A percentile compares a stretch with the other conserved stretches of the same genome.
These are phyloP conservation scores for Australoheros facetus DNA, from an alignment of 2,797 vertebrate genomes.

Conservation along the genomic window DNA sequence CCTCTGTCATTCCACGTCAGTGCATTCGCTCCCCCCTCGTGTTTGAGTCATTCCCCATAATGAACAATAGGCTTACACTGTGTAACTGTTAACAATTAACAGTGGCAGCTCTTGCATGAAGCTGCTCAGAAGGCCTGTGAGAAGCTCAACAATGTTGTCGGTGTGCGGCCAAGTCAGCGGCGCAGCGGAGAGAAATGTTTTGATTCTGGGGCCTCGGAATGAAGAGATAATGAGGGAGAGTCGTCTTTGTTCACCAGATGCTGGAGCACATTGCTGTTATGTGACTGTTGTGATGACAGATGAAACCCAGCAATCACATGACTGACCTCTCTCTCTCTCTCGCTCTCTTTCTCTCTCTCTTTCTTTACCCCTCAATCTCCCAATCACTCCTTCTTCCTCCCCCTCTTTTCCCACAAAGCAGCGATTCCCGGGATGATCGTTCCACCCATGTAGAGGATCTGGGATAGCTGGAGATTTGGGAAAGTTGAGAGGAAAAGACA, in stretches of 20 bases:
- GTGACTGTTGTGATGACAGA: constrained; percentile 80
- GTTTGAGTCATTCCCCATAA: constrained; percentile 42
- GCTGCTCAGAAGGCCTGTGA: constrained; percentile 47
- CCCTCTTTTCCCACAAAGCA: constrained; percentile 81
- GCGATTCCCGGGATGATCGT: constrained; percentile 98
- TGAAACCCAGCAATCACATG: constrained; percentile 80
- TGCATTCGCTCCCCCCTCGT: constrained; percentile 7
- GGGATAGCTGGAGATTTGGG: constrained; percentile 72
- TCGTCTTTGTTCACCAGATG: constrained; percentile 78
- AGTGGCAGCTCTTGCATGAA: constrained; percentile 53
- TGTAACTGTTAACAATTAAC: constrained; percentile 67
- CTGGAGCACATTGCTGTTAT: constrained; percentile 77
- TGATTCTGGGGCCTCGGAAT: constrained; percentile 67
- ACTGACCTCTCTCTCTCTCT: constrained; percentile 72
- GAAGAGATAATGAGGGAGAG: constrained; percentile 77
- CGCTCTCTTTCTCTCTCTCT: constrained; percentile 13
- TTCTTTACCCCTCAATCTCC: not conserved
- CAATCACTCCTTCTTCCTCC: constrained; percentile 39
- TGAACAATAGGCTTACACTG: constrained; percentile 35
- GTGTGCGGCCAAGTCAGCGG: constrained; percentile 47
- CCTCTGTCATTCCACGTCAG: constrained; percentile 48
- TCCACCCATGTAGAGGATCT: constrained; percentile 95
- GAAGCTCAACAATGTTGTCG: constrained; percentile 45
- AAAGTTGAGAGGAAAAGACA: constrained; percentile 74
- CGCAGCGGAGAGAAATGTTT: constrained; percentile 65